A percentile compares a stretch with the other conserved stretches of the same genome.
phyloP scores from a whole-genome alignment of 2,113 vertebrate genomes.

The Ammospiza caudacuta region DNA sequence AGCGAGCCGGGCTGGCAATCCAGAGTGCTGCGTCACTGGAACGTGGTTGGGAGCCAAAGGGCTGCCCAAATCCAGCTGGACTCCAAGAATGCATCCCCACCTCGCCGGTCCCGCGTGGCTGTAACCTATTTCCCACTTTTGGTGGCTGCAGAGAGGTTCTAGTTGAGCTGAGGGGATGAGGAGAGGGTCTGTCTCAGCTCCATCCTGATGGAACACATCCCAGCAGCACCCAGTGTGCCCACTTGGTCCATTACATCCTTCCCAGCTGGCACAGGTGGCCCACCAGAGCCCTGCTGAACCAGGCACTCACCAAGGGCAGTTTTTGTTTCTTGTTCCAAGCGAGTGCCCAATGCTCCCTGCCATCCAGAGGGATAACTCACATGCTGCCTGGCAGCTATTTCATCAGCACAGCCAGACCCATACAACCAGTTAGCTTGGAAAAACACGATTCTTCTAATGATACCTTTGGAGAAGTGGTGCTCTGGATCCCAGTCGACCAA shows the following conservation, averaged over 20 bases:
- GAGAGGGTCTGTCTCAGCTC: background rate
- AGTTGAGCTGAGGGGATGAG: background rate
- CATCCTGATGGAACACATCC: background rate
- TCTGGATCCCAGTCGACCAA: background rate
- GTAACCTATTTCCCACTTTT: background rate
- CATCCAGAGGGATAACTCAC: conserved; percentile 55
- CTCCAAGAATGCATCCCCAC: background rate
- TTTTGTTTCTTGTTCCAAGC: background rate
- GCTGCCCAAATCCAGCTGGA: background rate
- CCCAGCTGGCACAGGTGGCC: background rate
- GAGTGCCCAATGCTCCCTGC: background rate
- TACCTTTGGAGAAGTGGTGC: conserved; percentile 32
- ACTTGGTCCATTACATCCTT: background rate
- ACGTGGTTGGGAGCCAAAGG: background rate
- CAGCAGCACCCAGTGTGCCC: rapidly evolving
- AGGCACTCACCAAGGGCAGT: background rate
- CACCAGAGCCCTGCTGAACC: background rate
- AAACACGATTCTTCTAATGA: conserved; percentile 62
- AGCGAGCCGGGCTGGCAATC: background rate
- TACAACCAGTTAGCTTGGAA: conserved; percentile 66
- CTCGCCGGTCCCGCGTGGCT: rapidly evolving
- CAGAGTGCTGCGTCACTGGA: background rate
- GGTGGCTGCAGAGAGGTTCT: rapidly evolving
- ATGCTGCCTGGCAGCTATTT: conserved; percentile 10
- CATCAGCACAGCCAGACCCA: conserved; percentile 32